Base-by-base conservation (phyloP, 35 echinoderm and acorn worm genomes). In the Amphiura filiformis region DNA sequence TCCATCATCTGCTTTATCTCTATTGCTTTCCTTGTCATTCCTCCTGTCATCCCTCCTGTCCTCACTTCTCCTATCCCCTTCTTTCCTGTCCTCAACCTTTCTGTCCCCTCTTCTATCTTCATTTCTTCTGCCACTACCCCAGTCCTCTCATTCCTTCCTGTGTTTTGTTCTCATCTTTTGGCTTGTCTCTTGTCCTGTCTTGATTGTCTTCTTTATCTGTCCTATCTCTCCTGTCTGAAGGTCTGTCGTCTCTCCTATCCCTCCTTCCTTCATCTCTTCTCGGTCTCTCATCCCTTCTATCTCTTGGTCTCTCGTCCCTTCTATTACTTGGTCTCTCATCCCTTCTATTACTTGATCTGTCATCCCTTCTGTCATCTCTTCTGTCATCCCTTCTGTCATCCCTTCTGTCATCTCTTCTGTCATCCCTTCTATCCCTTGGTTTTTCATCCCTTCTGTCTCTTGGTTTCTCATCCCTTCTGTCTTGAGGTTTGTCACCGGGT, bases 401-500 rank as follows among this genome's bases (percentile, higher is more conserved):
- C 36, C 22, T 31, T 36, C 37, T 37, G 1, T 81, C 79, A 17
- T 17, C 38, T 31, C 34, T 37, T 17, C 39, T 36, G 32, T 81
- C 79, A 38, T 81, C 39, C 37, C 39, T 81, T 22, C 79, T 41
- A 0, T 81, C 79, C 38, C 78, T 20, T 1, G 23, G 36, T 36
- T 36, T 81, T 18, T 81, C 79, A 31, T 17, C 36, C 39, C 79
- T 81, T 37, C 39, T 81, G 22, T 81, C 79, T 28, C 37, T 81
- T 17, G 37, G 22, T 26, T 34, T 81, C 17, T 81, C 41, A 47
- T 78, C 32, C 32, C 35, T 37, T 39, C 30, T 81, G 79, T 81
- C 79, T 28, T 37, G 77, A 20, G 32, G 33, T 79, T 35, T 79
- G 26, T 79, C 77, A 37, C 11, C 33, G n/a, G n/a, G n/a, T 33